Base-by-base conservation (phyloP, 2,113 vertebrate species). In the Oriolus oriolus region DNA sequence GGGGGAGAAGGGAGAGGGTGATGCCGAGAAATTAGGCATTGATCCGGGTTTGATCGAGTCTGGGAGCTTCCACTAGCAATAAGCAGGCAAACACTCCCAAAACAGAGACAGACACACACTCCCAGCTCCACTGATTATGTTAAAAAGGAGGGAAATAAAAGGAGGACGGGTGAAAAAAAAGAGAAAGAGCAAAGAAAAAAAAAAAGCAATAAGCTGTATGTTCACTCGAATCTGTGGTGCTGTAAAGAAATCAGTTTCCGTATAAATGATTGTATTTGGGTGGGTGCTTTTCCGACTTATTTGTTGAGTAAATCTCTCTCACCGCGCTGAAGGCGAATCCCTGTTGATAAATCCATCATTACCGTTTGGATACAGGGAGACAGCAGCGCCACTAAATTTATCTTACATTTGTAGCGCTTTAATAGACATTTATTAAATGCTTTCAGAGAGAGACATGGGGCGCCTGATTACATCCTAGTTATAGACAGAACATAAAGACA, bases 381-480 rank as follows among this genome's bases (percentile, higher is more conserved):
- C 98, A 97, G 98, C 97, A 96, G 93, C 92, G 96, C 97, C 98
- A 98, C 98, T 98, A 98, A 98, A 98, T 98, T 98, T 98, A 98
- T 98, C 98, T 98, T 98, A 98, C 97, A 98, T 98, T 98, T 98
- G 98, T 97, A 98, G 98, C 97, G 95, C 98, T 98, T 98, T 98
- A 98, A 98, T 98, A 98, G 98, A 98, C 98, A 98, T 98, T 98
- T 98, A 98, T 98, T 98, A 98, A 98, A 98, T 98, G 98, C 98
- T 98, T 98, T 98, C 97, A 98, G 98, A 98, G 98, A 97, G 98
- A 98, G 98, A 97, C 98, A 97, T 98, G 98, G 98, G 98, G 98
- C 94, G 98, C 97, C 96, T 98, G 98, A 98, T 98, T 98, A 98
- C 98, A 98, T 98, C 98, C 98, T 97, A 98, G 97, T 98, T 98